Base-by-base conservation (phyloP, 2,888 invertebrate genomes). In the Polyommatus icarus region DNA sequence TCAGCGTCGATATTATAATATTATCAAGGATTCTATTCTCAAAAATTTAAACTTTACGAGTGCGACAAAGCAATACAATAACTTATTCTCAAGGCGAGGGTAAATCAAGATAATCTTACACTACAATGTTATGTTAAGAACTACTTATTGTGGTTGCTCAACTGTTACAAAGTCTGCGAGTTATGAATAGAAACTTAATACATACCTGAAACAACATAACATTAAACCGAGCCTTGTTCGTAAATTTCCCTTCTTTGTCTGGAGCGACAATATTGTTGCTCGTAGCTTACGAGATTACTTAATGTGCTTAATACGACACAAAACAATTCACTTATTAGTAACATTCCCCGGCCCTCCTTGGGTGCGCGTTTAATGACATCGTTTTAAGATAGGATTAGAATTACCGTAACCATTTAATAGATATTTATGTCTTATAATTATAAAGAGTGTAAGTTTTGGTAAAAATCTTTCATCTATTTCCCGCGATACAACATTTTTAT, bases 1-100 rank as follows among this genome's bases (percentile, higher is more conserved):
- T 81, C 78, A 79, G 75, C 50, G 6, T 75, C 75, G 18, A 50
- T 67, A 67, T 54, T 75, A 29, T 57, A 40, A 29, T 57, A 40
- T 36, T 36, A 40, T 50, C 29, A 24, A 4, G 12, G n/a, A 10
- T 20, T 61, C 4, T 24, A 24, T 61, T 61, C 15, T 15, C 4
- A 32, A 32, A 67, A 32, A 0, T 10, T 20, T 59, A 12, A 24
- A 67, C 4, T 67, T 67, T 29, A 32, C 12, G 15, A 24, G 20
- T 61, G 24, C 24, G 10, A 24, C 59, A 20, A 10, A 20, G 20
- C n/a, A 61, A 7, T 24, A 61, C 10, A 61, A 24, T 61, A 61
- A 20, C 12, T 12, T 3, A 61, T 61, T 61, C 24, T 59, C 20
- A n/a, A 24, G 4, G 1, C 5, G 15, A 18, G 46, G 3, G 10